Base-by-base conservation (phyloP, 2,888 invertebrate species). In the Lasioglossum calceatum region DNA sequence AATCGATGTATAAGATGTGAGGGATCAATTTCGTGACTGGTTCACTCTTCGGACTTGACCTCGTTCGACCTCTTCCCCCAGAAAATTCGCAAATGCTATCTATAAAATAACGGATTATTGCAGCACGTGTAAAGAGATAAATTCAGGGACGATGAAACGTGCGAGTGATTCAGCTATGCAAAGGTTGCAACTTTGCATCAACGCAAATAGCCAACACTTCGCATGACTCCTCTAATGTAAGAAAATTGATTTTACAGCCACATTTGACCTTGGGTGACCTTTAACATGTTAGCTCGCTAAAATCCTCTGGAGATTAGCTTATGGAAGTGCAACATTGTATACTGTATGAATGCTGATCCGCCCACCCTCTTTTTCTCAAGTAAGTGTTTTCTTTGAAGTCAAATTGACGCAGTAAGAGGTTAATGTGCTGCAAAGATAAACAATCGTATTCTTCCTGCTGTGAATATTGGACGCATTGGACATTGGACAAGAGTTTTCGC, bases 141-240 rank as follows among this genome's bases (percentile, higher is more conserved):
- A 61, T 61, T 27, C 27, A 27, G 61, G 27, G 61, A 14, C 61
- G 61, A 61, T 61, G 61, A 61, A 32, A 61, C 27, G 61, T 61
- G 61, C 61, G 61, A 61, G 61, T 61, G 27, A 61, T 61, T 61
- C 61, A 61, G 27, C 61, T 32, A 32, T 61, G 61, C 27, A 32
- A 61, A 61, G 61, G 61, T 61, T 61, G 27, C 61, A 61, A 61
- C 61, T 61, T 61, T 61, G 61, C 61, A 61, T 61, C 61, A 61
- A 61, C 61, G 61, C 61, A 14, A 61, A 61, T 27, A 61, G 61
- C 61, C 27, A 61, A 61, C 61, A 61, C 27, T 61, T 61, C 61
- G 27, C 61, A 27, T 32, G 61, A 27, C 61, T 61, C 61, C 61
- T 61, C 61, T 61, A 61, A 61, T 61, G 61, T 32, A 61, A 61